phyloP scores from a whole-genome alignment of 1,140 invertebrate genomes.

The Diprion similis region DNA sequence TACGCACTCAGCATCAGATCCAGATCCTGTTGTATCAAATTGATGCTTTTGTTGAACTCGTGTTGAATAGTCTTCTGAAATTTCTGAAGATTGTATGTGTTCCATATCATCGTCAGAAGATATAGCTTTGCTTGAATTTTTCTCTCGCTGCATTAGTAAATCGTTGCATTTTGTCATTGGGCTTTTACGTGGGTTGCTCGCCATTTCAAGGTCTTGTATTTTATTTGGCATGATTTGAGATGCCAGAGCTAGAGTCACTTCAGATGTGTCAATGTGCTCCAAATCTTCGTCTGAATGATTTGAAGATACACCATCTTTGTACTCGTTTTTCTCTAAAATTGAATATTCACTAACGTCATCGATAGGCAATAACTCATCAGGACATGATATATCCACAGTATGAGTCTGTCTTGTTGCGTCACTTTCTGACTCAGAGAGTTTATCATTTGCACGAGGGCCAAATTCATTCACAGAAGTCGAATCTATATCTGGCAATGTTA shows the following conservation, averaged over 20 bases:
- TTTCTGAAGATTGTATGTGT: slow-evolving; percentile 46
- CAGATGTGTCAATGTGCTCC: slow-evolving; percentile 46
- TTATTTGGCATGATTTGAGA: background rate
- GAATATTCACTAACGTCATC: slow-evolving; percentile 51
- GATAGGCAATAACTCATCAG: slow-evolving; percentile 15
- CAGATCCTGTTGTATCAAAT: background rate
- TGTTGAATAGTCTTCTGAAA: slow-evolving; percentile 26
- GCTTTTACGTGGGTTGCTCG: background rate
- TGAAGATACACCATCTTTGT: slow-evolving; percentile 13
- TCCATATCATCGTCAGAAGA: slow-evolving; percentile 58
- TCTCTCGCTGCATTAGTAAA: slow-evolving; percentile 15
- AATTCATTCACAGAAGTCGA: background rate
- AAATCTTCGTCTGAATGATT: slow-evolving; percentile 53
- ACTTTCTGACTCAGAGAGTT: background rate
- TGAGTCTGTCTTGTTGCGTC: background rate
- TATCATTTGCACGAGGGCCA: background rate
- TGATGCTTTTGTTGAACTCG: background rate
- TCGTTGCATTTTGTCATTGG: background rate
- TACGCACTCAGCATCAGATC: background rate
- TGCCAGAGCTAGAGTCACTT: slow-evolving; percentile 26
- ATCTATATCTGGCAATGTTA: background rate
- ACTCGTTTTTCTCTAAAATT: slow-evolving; percentile 35
- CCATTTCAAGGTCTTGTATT: background rate
- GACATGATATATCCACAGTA: background rate
- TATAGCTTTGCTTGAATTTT: slow-evolving; percentile 50